Conservation (phyloP, 2,888 invertebrate genomes). For the Ischnura elegans region DNA sequence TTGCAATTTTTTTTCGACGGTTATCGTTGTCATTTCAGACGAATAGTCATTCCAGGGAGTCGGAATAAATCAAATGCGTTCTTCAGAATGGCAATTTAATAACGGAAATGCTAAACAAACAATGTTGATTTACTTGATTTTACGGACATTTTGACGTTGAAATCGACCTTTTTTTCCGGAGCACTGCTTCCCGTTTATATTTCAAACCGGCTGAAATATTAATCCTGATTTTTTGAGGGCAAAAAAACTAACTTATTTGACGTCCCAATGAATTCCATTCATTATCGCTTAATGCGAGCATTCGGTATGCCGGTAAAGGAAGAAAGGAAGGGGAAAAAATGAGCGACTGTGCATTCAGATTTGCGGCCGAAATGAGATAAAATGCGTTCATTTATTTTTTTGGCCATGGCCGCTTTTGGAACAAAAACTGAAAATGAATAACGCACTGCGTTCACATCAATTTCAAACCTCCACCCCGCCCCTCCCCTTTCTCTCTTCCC, state of each 20-base stretch:
- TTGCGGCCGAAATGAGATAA: conserved; percentile 55
- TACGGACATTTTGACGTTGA: conserved; percentile 22
- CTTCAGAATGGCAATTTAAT: background rate
- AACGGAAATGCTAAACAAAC: conserved; percentile 26
- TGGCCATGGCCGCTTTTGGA: background rate
- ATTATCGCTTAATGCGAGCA: conserved; percentile 44
- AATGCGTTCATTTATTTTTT: conserved; percentile 27
- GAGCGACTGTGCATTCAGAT: conserved; percentile 25
- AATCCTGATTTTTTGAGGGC: background rate
- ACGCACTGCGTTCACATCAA: conserved; percentile 38
- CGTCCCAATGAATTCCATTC: conserved; percentile 47
- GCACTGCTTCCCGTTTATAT: conserved; percentile 27
- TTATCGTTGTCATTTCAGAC: background rate
- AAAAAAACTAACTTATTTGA: conserved; percentile 25
- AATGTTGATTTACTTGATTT: conserved; percentile 35
- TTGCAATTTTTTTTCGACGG: background rate
- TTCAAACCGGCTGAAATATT: conserved; percentile 26
- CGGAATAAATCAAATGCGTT: background rate
- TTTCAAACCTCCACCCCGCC: background rate
- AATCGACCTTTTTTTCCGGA: conserved; percentile 9
- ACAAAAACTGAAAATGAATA: conserved; percentile 51
- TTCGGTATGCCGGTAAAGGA: conserved; percentile 42
- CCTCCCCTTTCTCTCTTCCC: background rate
- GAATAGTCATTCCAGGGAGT: background rate
- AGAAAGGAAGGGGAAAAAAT: background rate